A percentile compares a stretch with the other conserved stretches of the same genome.
phyloP scores from a whole-genome alignment of 2,797 vertebrate genomes.

The Parauchenoglanis ngamensis region DNA sequence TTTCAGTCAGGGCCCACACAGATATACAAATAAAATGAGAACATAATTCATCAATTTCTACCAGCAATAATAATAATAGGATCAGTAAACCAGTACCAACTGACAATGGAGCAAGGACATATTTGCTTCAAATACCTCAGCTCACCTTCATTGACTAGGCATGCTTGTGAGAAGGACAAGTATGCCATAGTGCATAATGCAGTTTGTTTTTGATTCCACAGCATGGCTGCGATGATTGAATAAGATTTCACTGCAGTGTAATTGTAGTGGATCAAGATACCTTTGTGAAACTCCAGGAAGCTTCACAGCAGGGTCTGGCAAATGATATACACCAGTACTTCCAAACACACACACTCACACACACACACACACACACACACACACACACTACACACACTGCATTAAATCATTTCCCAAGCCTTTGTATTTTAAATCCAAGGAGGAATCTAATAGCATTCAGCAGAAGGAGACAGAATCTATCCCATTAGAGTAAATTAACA shows the following conservation, averaged over 20 bases:
- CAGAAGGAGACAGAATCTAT: constrained; percentile 52
- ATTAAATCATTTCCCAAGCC: constrained; percentile 16
- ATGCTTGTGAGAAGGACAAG: not conserved
- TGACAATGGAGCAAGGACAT: not conserved
- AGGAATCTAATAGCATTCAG: constrained; percentile 42
- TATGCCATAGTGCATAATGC: not conserved
- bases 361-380: not conserved
- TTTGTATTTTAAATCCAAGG: constrained; percentile 36
- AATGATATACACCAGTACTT: not conserved
- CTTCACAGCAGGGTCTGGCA: not conserved
- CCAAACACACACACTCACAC: constrained; percentile 7
- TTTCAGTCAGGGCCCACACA: not conserved
- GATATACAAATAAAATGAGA: not conserved
- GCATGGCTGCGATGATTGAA: constrained; percentile 9
- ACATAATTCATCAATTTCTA: not conserved
- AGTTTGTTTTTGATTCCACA: not conserved
- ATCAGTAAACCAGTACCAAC: not conserved
- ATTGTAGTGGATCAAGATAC: not conserved
- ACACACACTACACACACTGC: not conserved
- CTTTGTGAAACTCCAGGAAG: constrained; percentile 7
- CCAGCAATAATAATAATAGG: not conserved
- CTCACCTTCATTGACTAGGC: constrained; percentile 7
- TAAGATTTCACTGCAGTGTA: constrained; percentile 7
- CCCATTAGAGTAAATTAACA: constrained; percentile 55
- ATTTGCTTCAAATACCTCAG: not conserved